These are phyloP conservation scores for Sebastiscus tertius DNA, from an alignment of 2,797 vertebrate species.

Conservation along the genomic window DNA sequence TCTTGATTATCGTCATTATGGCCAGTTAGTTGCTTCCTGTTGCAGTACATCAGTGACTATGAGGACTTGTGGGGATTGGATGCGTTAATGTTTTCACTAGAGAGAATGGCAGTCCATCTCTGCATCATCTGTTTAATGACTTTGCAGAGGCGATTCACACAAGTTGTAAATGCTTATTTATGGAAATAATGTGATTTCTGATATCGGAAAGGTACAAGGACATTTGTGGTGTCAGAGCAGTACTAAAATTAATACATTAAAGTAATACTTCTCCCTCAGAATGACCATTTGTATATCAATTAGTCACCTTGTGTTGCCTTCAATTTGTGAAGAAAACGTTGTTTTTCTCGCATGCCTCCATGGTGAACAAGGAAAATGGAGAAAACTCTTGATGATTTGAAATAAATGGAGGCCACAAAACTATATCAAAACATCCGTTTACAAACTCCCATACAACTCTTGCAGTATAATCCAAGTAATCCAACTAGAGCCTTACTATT, in stretches of 20 bases:
- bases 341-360: not conserved
- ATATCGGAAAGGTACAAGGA: not conserved
- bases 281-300: not conserved
- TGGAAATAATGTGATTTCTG: not conserved
- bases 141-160: not conserved
- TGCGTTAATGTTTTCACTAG: not conserved
- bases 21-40: not conserved
- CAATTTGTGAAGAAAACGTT: not conserved
- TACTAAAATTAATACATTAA: not conserved
- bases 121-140: not conserved
- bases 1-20: not conserved
- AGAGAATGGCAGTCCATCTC: not conserved
- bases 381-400: not conserved
- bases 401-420: not conserved
- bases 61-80: not conserved
- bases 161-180: not conserved
- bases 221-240: not conserved
- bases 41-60: not conserved
- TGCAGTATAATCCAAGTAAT: not conserved
- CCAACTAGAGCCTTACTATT: not conserved
- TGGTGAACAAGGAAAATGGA: not conserved
- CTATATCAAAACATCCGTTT: not conserved
- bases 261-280: not conserved
- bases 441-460: not conserved
- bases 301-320: not conserved